phyloP scores from a whole-genome alignment of 2,113 vertebrate genomes.

The Caranx melampygus region DNA sequence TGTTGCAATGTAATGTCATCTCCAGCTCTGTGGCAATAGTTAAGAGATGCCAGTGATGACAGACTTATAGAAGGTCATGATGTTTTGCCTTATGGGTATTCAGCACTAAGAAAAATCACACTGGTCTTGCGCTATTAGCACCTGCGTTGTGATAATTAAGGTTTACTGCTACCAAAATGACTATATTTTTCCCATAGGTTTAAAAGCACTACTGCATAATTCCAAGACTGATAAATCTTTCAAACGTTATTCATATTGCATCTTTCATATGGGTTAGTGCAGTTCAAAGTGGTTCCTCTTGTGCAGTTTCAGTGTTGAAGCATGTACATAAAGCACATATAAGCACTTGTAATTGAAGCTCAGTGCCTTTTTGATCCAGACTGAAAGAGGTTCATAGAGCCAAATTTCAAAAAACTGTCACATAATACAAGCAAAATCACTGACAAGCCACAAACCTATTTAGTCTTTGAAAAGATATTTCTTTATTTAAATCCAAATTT shows the following conservation, averaged over 20 bases:
- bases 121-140: slow-evolving; percentile 1
- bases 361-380: background rate
- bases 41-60: slow-evolving; percentile 55
- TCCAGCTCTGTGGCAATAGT: slow-evolving; percentile 45
- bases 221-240: background rate
- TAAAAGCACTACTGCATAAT: background rate
- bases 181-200: no score
- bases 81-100: slow-evolving; percentile 47
- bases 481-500: background rate
- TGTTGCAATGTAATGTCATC: slow-evolving; percentile 53
- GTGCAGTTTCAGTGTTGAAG: background rate
- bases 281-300: no score
- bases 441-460: background rate
- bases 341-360: background rate
- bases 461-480: background rate
- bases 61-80: slow-evolving; percentile 24
- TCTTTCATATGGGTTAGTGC: background rate
- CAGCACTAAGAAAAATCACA: background rate
- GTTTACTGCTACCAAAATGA: slow-evolving; percentile 14
- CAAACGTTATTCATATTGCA: no score
- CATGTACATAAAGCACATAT: background rate
- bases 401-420: background rate
- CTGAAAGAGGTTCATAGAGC: background rate
- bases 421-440: background rate
- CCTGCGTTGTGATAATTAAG: background rate